Evolutionary conservation across 2,113 vertebrate species (phyloP).

Genomic region (Tenrec ecaudatus): DNA sequence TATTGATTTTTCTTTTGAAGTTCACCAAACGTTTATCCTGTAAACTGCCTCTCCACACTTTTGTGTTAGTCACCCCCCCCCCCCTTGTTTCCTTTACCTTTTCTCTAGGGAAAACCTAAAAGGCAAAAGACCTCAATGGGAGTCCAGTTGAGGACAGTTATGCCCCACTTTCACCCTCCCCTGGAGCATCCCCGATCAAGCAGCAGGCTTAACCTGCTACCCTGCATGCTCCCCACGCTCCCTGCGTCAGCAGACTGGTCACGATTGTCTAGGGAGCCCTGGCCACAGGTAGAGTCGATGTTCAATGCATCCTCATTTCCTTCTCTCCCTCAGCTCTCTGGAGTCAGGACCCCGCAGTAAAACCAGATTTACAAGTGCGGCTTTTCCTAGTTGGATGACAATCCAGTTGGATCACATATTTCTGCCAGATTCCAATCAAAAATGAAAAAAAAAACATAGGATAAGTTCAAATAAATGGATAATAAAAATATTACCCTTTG

Average conservation of each 20-base stretch:
- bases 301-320: not conserved
- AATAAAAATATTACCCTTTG: conserved; percentile 2
- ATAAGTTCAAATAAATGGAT: not conserved
- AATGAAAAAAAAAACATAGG: not conserved
- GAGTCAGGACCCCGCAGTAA: not conserved
- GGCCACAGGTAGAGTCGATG: not conserved
- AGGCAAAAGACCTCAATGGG: not conserved
- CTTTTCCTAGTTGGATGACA: not conserved
- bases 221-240: not conserved
- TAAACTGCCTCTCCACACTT: not conserved
- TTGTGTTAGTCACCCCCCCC: fast-evolving
- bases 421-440: conserved; percentile 1
- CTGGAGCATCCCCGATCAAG: not conserved
- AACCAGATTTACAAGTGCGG: not conserved
- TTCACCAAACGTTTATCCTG: not conserved
- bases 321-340: not conserved
- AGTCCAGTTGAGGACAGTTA: not conserved
- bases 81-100: not conserved
- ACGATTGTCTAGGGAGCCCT: not conserved
- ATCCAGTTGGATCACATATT: not conserved
- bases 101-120: not conserved
- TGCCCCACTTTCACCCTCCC: not conserved
- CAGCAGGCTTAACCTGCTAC: not conserved
- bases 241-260: not conserved
- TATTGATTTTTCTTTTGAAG: not conserved